phyloP scores from a whole-genome alignment of 2,113 vertebrate species.

The Rhinogobius similis region DNA sequence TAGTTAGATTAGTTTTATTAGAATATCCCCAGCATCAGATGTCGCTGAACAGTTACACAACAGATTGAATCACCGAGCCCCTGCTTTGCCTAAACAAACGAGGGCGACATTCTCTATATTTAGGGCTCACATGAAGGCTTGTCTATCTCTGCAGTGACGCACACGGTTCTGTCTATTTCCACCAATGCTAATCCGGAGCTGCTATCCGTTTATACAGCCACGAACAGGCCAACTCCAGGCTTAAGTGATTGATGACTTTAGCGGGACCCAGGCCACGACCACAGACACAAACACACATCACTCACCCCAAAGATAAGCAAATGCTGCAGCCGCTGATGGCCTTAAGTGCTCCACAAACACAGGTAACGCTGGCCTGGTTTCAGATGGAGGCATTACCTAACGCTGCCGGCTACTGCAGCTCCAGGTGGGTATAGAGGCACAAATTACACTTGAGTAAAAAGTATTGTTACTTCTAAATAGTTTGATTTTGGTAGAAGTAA shows the following conservation, averaged over 20 bases:
- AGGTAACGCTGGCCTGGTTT: conserved; percentile 62
- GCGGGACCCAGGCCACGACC: conserved; percentile 62
- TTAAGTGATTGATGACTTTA: conserved; percentile 69
- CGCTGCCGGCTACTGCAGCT: conserved; percentile 15
- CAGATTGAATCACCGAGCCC: conserved; percentile 28
- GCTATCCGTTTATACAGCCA: conserved; percentile 23
- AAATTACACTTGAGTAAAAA: too few species aligned
- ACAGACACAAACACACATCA: conserved; percentile 75
- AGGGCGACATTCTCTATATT: conserved; percentile 20
- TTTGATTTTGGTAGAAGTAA: background rate
- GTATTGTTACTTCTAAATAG: too few species aligned
- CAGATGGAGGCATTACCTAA: conserved; percentile 45
- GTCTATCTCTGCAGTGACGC: background rate
- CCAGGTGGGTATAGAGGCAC: background rate
- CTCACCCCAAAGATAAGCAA: conserved; percentile 76
- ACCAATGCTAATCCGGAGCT: conserved; percentile 21
- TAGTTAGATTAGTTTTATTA: conserved; percentile 3
- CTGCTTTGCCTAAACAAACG: conserved; percentile 58
- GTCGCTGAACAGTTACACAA: conserved; percentile 24
- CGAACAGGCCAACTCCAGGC: conserved; percentile 45
- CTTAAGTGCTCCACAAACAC: conserved; percentile 74
- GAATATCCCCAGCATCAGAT: conserved; percentile 20
- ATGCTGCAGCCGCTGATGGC: conserved; percentile 61
- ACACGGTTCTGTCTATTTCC: conserved; percentile 13
- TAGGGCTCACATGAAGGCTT: conserved; percentile 19